A percentile compares a stretch with the other conserved stretches of the same genome.
These are phyloP conservation scores for Ctenopoma kingsleyae DNA, from an alignment of 2,797 vertebrate genomes.

Conservation along the genomic window DNA sequence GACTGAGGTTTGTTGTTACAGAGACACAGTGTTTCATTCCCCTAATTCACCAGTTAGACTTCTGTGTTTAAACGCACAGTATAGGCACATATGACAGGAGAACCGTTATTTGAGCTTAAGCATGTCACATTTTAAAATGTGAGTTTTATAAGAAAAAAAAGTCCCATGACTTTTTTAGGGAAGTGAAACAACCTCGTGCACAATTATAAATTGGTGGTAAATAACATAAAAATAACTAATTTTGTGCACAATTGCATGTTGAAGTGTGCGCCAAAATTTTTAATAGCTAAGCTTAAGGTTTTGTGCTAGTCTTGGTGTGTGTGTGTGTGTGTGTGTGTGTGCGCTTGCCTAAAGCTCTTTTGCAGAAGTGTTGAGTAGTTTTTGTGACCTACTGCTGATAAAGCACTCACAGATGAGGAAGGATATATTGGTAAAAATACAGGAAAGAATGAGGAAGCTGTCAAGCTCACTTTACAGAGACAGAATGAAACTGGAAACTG, in stretches of 20 bases:
- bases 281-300: no score
- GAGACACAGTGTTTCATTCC: no score
- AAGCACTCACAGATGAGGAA: conserved; percentile 1
- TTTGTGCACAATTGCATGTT: neutral
- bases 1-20: no score
- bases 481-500: neutral
- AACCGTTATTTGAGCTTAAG: no score
- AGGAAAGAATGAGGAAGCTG: conserved; percentile 15
- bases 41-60: no score
- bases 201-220: no score
- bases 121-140: no score
- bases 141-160: neutral
- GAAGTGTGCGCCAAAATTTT: neutral
- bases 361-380: neutral
- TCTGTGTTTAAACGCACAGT: no score
- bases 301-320: no score
- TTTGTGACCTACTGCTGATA: neutral
- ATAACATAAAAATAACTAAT: neutral
- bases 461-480: neutral
- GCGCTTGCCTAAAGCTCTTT: neutral
- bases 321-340: no score
- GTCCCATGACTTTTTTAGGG: neutral
- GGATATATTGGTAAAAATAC: neutral
- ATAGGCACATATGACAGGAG: no score
- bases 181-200: neutral